Conservation (phyloP, 1,140 invertebrate genomes). For the Oncopodura yosiiana region DNA sequence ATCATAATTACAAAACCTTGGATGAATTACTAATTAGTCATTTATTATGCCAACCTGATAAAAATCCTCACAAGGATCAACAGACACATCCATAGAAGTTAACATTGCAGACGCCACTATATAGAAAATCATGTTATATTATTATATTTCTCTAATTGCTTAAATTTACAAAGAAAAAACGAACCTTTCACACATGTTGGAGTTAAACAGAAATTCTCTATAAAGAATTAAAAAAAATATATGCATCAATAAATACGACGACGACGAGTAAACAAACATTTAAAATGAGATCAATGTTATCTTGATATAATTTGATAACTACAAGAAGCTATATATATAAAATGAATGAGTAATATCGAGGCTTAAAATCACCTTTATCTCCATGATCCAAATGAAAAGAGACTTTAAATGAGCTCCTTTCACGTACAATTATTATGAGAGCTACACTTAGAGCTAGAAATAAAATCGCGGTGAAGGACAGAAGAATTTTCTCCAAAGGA, state of each 20-base stretch:
- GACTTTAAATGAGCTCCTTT: conserved; percentile 21
- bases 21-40: conserved; percentile 12
- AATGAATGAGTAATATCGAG: no score
- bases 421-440: conserved; percentile 11
- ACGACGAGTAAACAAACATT: not conserved
- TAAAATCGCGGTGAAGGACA: conserved; percentile 20
- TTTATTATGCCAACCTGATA: conserved; percentile 51
- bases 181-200: conserved; percentile 33
- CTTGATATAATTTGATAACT: not conserved
- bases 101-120: conserved; percentile 71
- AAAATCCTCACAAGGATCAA: conserved; percentile 88
- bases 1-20: conserved; percentile 1
- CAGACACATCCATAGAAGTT: conserved; percentile 63
- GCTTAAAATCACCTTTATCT: conserved; percentile 2
- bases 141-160: no score
- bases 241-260: not conserved
- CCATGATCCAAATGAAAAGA: conserved; percentile 7
- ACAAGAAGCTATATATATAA: conserved; percentile 4
- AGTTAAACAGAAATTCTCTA: conserved; percentile 21
- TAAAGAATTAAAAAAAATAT: not conserved
- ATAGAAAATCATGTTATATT: no score
- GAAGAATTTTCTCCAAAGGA: conserved; percentile 30
- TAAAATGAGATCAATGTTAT: not conserved
- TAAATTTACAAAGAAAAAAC: no score
- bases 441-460: conserved; percentile 17